A percentile compares a stretch with the other conserved stretches of the same genome.
phyloP scores from a whole-genome alignment of 2,797 vertebrate genomes.

The Melanotaenia pygmaea region DNA sequence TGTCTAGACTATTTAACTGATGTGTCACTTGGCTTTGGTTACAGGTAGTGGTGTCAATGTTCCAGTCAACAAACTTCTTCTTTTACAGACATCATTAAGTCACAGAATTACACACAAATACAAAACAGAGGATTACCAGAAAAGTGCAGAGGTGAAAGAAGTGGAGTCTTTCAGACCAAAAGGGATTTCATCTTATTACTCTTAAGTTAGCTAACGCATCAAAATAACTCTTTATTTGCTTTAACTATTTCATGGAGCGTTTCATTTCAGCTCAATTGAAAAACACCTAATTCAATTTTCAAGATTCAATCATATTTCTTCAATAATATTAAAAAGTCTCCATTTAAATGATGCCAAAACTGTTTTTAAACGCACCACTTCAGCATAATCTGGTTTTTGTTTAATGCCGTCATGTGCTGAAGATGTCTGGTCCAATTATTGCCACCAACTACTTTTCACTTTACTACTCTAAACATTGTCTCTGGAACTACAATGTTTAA shows the following conservation, averaged over 20 bases:
- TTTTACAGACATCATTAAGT: not conserved
- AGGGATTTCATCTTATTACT: not conserved
- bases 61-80: not conserved
- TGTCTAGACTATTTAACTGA: not conserved
- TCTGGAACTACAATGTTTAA: not conserved
- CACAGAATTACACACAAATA: not conserved
- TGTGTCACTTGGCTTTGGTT: not conserved
- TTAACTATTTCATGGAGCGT: not conserved
- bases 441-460: too few species aligned
- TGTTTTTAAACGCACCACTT: not conserved
- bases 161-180: not conserved
- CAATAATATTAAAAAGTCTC: too few species aligned
- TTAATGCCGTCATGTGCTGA: too few species aligned
- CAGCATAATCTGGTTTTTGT: constrained; percentile 10
- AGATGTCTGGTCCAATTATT: too few species aligned
- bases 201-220: not conserved
- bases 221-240: not conserved
- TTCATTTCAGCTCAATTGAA: constrained; percentile 17
- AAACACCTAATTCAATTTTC: too few species aligned
- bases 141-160: not conserved
- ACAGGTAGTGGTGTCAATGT: not conserved
- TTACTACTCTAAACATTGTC: too few species aligned
- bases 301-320: too few species aligned
- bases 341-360: not conserved
- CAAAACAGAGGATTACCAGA: not conserved